A percentile compares a stretch with the other conserved stretches of the same genome.
These are phyloP conservation scores for Sorex araneus DNA, from an alignment of 2,113 vertebrate genomes.

Conservation along the genomic window DNA sequence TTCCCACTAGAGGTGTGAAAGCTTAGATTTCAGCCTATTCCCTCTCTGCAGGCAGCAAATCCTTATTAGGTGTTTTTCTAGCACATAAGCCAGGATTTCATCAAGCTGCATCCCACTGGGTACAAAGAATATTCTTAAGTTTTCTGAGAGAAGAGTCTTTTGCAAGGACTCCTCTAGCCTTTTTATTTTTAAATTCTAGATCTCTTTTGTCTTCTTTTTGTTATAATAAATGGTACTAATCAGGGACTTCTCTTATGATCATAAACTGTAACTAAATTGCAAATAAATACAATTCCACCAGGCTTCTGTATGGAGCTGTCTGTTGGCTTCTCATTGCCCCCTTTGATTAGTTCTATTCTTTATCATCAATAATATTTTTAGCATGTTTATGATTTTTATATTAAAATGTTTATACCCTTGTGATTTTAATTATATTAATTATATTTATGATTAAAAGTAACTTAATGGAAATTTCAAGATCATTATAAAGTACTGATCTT, in stretches of 20 bases:
- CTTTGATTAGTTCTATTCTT: background rate
- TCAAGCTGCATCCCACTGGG: constrained; percentile 69
- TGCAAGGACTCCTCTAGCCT: constrained; percentile 47
- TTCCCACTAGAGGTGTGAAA: constrained; percentile 57
- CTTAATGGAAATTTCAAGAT: background rate
- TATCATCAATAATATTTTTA: background rate
- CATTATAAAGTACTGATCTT: background rate
- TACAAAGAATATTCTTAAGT: constrained; percentile 67
- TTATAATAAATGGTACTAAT: constrained; percentile 61
- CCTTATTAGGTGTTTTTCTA: constrained; percentile 68
- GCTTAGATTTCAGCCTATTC: constrained; percentile 57
- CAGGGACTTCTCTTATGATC: constrained; percentile 36
- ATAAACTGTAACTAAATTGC: too few relatives aligned
- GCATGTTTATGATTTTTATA: background rate
- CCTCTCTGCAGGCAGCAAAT: constrained; percentile 28
- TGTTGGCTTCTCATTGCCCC: background rate
- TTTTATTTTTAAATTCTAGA: constrained; percentile 68
- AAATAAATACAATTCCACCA: constrained; percentile 20
- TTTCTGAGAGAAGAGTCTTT: constrained; percentile 51
- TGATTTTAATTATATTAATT: background rate
- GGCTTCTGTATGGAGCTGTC: background rate
- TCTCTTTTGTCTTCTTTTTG: constrained; percentile 68
- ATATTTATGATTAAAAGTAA: constrained; percentile 18
- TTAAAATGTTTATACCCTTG: background rate
- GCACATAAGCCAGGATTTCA: constrained; percentile 57